These are phyloP conservation scores for Glaucidium brasilianum DNA, from an alignment of 2,113 vertebrate species.

Conservation along the genomic window DNA sequence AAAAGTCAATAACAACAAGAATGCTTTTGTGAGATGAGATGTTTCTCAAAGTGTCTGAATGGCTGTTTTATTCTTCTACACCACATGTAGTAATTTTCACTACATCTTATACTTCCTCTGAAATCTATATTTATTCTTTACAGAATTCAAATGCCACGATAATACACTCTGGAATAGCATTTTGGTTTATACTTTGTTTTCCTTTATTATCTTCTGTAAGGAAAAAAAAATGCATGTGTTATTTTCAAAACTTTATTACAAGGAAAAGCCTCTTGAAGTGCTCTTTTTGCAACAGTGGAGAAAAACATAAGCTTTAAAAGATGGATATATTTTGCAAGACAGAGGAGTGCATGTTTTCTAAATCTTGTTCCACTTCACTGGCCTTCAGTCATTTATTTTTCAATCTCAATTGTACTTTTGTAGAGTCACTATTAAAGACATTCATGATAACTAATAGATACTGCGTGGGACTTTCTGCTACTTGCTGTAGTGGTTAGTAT, in stretches of 20 bases:
- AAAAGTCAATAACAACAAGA: conserved; percentile 1
- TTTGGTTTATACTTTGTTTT: not conserved
- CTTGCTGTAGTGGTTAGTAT: not conserved
- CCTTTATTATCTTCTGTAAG: not conserved
- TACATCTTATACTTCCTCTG: not conserved
- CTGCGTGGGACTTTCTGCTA: accelerated
- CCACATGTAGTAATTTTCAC: not conserved
- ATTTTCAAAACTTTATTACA: not conserved
- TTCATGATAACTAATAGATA: not conserved
- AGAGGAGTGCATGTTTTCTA: not conserved
- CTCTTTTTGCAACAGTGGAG: not conserved
- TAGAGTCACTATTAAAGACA: not conserved
- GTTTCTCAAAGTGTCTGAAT: not conserved
- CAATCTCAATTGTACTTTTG: not conserved
- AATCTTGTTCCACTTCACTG: not conserved
- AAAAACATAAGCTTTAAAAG: not conserved
- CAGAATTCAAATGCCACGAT: not conserved
- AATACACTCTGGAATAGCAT: not conserved
- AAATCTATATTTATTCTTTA: conserved; percentile 29
- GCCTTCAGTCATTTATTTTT: conserved; percentile 21
- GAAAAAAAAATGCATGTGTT: not conserved
- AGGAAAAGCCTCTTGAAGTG: not conserved
- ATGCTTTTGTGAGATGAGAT: not conserved
- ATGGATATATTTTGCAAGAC: not conserved
- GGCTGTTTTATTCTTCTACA: not conserved